Evolutionary conservation across 2,113 vertebrate genomes (phyloP), one percentile per base, ranked within the genome.

Genomic region (Aviceda subcristata): DNA sequence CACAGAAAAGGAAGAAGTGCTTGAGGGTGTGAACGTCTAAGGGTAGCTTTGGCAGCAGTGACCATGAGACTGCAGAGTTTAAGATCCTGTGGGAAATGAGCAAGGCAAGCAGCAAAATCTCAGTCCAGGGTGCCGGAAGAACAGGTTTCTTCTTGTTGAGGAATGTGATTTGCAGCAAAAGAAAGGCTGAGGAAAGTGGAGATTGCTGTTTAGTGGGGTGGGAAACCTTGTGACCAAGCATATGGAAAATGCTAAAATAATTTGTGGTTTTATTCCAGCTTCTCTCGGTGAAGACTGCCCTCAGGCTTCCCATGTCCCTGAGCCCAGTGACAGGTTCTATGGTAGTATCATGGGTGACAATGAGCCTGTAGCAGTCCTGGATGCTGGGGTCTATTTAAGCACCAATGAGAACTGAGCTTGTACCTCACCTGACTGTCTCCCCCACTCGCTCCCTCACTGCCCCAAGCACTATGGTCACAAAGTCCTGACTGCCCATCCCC

Each of bases 401-500:
- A 66, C 3, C 1, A 5, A 6, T 4, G 12, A 75, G 12, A 83
- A 59, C 17, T 7, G 38, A 50, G 10, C 6, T 75, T 64, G 8
- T 15, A 43, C 8, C 8, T 62, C 12, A 38, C 3, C 12, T 32
- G 15, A 8, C 7, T 6, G 20, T 69, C 57, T 22, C 53, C 16
- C 11, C 13, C 7, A 26, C 32, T 51, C 3, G 4, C 5, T 67
- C 8, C 1, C 26, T 59, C 3, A 2, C 15, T 27, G 11, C 9
- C 15, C 24, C 29, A 36, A 60, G 6, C 3, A 34, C 15, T 23
- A 17, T 7, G 9, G 17, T 63, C 4, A 4, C 7, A 63, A 55
- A 8, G 39, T 24, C 10, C 9, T 55, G 55, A 24, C 5, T 39
- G 14, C 2, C 4, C 1, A 0, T 29, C 18, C 8, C 26, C 14